Conservation (phyloP, 2,797 vertebrate genomes). For the Sciurus carolinensis region DNA sequence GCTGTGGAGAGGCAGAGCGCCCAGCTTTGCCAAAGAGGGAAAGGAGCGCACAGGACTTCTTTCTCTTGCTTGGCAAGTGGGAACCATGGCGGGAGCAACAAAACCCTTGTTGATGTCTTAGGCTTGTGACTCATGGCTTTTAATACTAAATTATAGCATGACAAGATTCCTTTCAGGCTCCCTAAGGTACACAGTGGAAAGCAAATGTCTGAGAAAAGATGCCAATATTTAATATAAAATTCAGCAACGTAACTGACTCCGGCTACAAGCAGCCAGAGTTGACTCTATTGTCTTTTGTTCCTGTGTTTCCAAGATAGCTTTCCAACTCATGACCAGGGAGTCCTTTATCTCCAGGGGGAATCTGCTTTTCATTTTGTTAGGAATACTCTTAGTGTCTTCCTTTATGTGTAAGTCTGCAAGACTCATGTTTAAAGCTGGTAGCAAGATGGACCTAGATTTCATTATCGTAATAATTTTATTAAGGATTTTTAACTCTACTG, state of each 20-base stretch:
- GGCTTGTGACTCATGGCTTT: constrained; percentile 33
- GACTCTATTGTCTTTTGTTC: not conserved
- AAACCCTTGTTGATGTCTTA: constrained; percentile 34
- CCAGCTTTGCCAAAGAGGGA: not conserved
- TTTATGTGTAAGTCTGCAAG: not conserved
- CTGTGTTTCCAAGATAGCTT: not conserved
- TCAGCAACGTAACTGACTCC: not conserved
- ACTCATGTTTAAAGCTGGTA: constrained; percentile 26
- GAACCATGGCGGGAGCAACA: not conserved
- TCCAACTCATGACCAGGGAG: not conserved
- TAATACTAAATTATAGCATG: not conserved
- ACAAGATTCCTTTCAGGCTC: not conserved
- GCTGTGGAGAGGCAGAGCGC: not conserved
- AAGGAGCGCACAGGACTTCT: not conserved
- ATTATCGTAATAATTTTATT: not conserved
- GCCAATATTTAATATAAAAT: not conserved
- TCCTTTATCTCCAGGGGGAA: not conserved
- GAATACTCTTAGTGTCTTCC: not conserved
- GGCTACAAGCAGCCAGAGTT: not conserved
- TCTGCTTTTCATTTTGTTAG: not conserved
- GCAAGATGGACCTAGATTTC: not conserved
- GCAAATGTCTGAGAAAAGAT: not conserved
- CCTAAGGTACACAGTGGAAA: not conserved
- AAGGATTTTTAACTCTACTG: not conserved
- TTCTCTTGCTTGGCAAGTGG: not conserved